Percentiles rank a stretch among this genome's conserved stretches.
Evolutionary conservation across 2,888 invertebrate genomes (phyloP).

Genomic region (Euproctis similis): DNA sequence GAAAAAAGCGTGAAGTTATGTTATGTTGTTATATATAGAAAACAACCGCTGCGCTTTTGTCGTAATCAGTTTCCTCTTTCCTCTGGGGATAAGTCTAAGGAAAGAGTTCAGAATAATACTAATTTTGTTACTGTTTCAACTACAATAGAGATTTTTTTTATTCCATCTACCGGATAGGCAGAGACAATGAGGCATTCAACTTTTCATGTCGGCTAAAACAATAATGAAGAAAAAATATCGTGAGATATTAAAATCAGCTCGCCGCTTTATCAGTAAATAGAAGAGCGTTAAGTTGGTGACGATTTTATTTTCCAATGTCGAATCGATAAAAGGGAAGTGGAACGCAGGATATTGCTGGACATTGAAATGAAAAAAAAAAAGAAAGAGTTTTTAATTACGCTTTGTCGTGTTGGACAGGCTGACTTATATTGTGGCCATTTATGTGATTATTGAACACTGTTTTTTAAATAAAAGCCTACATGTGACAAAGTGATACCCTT

Average conservation of each 20-base stretch:
- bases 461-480: no score
- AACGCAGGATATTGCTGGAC: constrained; percentile 55
- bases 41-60: no score
- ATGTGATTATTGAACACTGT: no score
- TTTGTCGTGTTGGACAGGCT: constrained; percentile 30
- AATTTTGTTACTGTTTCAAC: no score
- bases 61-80: no score
- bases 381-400: constrained; percentile 52
- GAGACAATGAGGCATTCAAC: constrained; percentile 40
- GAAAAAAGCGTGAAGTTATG: no score
- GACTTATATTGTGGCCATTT: no score
- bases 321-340: constrained; percentile 51
- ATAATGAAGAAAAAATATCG: constrained; percentile 43
- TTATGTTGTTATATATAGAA: no score
- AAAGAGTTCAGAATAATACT: no score
- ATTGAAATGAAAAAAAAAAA: constrained; percentile 27
- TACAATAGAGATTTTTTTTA: constrained; percentile 26
- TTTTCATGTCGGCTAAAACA: constrained; percentile 37
- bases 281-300: constrained; percentile 19
- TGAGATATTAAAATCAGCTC: constrained; percentile 58
- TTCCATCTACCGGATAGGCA: constrained; percentile 16
- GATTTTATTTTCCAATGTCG: constrained; percentile 50
- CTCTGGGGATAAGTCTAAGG: no score
- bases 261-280: constrained; percentile 51
- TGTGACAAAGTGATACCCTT: no score